Conservation (phyloP, 2,888 invertebrate species). For the Acholoe squamosa region DNA sequence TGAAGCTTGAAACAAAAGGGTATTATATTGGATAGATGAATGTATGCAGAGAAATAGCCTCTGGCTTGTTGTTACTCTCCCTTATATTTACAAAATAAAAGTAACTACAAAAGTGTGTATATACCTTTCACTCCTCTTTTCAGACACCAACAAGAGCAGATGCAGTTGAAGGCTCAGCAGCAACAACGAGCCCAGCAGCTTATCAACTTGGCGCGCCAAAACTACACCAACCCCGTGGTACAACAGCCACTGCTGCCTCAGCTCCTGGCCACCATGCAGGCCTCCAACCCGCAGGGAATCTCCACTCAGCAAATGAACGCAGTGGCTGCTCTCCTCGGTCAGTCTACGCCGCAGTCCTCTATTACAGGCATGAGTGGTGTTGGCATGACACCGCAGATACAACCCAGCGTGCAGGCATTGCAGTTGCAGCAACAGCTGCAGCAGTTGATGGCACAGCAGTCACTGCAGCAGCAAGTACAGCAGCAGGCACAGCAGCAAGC, state of each 20-base stretch:
- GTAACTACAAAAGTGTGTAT: not conserved
- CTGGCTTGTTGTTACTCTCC: too few species aligned
- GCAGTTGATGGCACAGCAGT: conserved; percentile 44
- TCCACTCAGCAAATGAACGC: conserved; percentile 36
- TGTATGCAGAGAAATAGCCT: too few species aligned
- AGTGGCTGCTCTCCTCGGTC: conserved; percentile 39
- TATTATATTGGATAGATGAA: too few species aligned
- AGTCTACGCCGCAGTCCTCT: conserved; percentile 52
- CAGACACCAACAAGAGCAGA: conserved; percentile 49
- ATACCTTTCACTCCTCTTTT: not conserved
- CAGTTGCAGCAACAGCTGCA: conserved; percentile 55
- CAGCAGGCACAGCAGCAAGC: conserved; percentile 39
- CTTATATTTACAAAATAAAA: not conserved
- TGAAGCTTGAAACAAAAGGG: too few species aligned
- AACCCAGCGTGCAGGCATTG: not conserved
- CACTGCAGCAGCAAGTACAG: conserved; percentile 52
- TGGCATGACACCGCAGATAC: not conserved
- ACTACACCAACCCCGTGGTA: not conserved
- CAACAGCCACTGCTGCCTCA: conserved; percentile 25
- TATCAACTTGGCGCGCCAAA: not conserved
- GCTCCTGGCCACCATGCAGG: conserved; percentile 21
- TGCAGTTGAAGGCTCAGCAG: conserved; percentile 37
- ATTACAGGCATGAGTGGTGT: conserved; percentile 36
- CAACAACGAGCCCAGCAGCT: conserved; percentile 15
- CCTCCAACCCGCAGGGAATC: not conserved